These are phyloP conservation scores for Lepidocyrtoides sp. DNA, from an alignment of 2,888 invertebrate genomes.

Conservation along the genomic window DNA sequence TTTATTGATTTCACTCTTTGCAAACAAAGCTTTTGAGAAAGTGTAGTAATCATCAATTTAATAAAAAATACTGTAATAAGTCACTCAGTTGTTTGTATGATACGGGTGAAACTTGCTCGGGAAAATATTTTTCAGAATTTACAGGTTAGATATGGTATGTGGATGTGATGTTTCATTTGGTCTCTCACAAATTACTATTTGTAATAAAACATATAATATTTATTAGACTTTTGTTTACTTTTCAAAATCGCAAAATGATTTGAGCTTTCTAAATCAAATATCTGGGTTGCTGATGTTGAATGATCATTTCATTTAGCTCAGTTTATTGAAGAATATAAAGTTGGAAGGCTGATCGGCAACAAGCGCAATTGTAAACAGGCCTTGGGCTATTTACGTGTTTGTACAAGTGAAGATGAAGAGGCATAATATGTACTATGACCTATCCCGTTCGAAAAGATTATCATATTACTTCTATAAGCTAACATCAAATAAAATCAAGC, in stretches of 20 bases:
- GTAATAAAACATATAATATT: conserved; percentile 23
- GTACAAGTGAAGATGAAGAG: conserved; percentile 39
- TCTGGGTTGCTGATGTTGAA: conserved; percentile 4
- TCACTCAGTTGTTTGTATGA: background rate
- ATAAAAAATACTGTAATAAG: background rate
- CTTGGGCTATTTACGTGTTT: conserved; percentile 50
- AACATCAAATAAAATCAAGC: background rate
- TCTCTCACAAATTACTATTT: conserved; percentile 3
- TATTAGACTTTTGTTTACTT: conserved; percentile 50
- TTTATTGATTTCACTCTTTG: background rate
- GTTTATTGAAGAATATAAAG: background rate
- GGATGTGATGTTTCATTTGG: conserved; percentile 1
- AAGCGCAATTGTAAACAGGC: conserved; percentile 71
- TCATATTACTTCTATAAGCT: background rate
- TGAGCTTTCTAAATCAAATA: conserved; percentile 38
- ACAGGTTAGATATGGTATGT: too few species aligned
- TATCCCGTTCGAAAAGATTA: conserved; percentile 23
- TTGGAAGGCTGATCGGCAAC: background rate
- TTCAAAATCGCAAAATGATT: conserved; percentile 54
- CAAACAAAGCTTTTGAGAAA: background rate
- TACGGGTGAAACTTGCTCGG: background rate
- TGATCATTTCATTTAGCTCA: conserved; percentile 13
- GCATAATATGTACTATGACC: background rate
- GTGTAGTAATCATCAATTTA: conserved; percentile 29
- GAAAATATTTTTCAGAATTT: background rate